These are phyloP conservation scores for Cecropterus lyciades DNA, from an alignment of 1,140 invertebrate species.

Conservation along the genomic window DNA sequence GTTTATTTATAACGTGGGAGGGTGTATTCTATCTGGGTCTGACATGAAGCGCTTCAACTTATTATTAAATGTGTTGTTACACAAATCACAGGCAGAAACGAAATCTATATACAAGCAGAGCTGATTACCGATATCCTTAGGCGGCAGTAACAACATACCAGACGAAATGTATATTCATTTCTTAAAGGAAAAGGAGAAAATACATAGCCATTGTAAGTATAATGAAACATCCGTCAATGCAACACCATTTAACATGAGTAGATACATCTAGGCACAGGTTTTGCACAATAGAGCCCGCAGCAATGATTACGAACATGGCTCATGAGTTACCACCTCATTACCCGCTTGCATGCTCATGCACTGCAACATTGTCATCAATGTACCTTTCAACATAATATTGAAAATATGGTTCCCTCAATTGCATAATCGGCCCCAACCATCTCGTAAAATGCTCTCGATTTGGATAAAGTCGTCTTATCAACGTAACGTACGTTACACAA, in stretches of 20 bases:
- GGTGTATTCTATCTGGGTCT: no score
- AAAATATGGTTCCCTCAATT: conserved; percentile 1
- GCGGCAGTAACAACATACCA: no score
- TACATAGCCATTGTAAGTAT: neutral
- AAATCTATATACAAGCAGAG: no score
- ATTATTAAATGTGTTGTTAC: no score
- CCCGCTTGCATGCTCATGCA: conserved; percentile 37
- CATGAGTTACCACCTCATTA: conserved; percentile 37
- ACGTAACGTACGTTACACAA: no score
- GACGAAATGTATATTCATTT: no score
- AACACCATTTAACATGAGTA: conserved; percentile 3
- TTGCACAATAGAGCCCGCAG: conserved; percentile 35
- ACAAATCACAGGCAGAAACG: no score
- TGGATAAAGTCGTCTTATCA: no score
- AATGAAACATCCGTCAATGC: neutral
- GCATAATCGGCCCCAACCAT: neutral
- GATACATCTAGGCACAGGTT: conserved; percentile 29
- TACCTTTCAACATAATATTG: conserved; percentile 35
- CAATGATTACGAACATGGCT: conserved; percentile 19
- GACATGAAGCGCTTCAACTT: no score
- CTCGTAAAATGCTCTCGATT: conserved; percentile 1
- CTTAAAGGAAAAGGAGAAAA: no score
- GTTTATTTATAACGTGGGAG: no score
- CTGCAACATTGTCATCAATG: conserved; percentile 30
- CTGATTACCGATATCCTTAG: no score